Percentiles rank a stretch among this genome's conserved stretches.
Conservation (phyloP, 2,888 invertebrate genomes). For the Agrilus cyanescens region DNA sequence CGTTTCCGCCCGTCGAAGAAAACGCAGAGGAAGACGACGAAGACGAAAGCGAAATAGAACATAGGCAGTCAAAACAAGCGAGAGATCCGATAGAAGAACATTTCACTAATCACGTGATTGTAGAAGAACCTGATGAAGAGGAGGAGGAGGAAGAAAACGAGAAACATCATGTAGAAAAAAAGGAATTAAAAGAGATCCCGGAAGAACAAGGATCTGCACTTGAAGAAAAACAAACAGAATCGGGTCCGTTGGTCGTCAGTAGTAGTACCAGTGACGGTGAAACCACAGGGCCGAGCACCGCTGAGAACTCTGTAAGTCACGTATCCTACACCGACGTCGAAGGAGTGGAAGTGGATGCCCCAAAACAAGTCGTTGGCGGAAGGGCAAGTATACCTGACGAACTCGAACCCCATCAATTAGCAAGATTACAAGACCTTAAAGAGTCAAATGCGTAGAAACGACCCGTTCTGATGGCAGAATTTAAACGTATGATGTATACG, state of each 20-base stretch:
- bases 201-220: conserved; percentile 17
- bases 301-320: conserved; percentile 47
- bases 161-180: conserved; percentile 5
- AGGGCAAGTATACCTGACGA: conserved; percentile 80
- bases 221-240: conserved; percentile 46
- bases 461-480: not conserved
- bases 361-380: conserved; percentile 64
- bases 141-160: conserved; percentile 5
- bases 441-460: conserved; percentile 74
- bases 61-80: conserved; percentile 14
- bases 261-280: conserved; percentile 57
- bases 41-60: conserved; percentile 17
- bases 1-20: conserved; percentile 54
- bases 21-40: conserved; percentile 23
- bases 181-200: conserved; percentile 8
- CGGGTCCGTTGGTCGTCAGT: conserved; percentile 49
- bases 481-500: not conserved
- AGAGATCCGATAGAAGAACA: conserved; percentile 10
- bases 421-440: conserved; percentile 76
- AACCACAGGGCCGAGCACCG: conserved; percentile 50
- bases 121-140: conserved; percentile 2
- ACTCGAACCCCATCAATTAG: conserved; percentile 77
- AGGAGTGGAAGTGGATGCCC: conserved; percentile 42
- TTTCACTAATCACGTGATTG: no score
- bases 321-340: conserved; percentile 28